Conservation (phyloP, 2,113 vertebrate genomes). For the Pelvicachromis taeniatus region DNA sequence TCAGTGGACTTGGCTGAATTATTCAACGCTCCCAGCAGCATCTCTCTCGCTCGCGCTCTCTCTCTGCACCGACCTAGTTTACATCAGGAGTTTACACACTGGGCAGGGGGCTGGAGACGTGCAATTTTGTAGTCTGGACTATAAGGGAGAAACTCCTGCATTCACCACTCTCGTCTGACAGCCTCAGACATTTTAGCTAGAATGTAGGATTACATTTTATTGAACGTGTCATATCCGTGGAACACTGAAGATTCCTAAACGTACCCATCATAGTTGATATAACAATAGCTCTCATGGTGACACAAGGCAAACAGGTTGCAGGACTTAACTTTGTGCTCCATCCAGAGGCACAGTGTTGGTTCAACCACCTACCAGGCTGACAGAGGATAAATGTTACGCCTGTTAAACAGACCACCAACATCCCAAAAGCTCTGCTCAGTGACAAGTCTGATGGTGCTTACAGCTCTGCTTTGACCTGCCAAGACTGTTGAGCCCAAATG, state of each 20-base stretch:
- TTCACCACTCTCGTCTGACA: background rate
- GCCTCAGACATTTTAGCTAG: background rate
- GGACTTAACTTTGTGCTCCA: constrained; percentile 7
- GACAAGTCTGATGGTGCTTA: constrained; percentile 27
- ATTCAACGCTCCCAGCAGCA: constrained; percentile 61
- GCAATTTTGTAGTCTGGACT: background rate
- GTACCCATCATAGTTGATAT: background rate
- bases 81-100: constrained; percentile 45
- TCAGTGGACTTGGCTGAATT: constrained; percentile 59
- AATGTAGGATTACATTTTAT: background rate
- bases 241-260: background rate
- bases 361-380: constrained; percentile 28
- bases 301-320: background rate
- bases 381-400: constrained; percentile 28
- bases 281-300: background rate
- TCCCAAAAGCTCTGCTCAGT: constrained; percentile 2
- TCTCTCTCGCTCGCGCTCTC: background rate
- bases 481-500: constrained; percentile 45
- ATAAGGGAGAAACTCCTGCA: background rate
- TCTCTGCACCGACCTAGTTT: constrained; percentile 48
- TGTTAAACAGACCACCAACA: constrained; percentile 48
- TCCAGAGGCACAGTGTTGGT: constrained; percentile 17
- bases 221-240: background rate
- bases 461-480: constrained; percentile 39
- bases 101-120: background rate